Base-by-base conservation (phyloP, 2,113 vertebrate species). In the Upupa epops region DNA sequence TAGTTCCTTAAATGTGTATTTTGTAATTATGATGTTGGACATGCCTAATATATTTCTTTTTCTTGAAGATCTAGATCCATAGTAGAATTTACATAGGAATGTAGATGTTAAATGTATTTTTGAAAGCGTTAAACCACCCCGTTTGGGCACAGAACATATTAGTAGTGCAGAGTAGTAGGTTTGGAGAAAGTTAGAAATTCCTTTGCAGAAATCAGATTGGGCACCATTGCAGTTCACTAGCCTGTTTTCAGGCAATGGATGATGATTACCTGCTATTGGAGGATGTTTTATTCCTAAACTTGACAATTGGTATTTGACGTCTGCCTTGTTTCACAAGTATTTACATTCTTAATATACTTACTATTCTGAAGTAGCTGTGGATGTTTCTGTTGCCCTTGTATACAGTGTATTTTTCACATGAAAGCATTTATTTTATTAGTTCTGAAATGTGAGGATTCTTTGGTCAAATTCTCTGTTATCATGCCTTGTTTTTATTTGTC, bases 71-170 rank as follows among this genome's bases (percentile, higher is more conserved):
- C 22, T 59, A 69, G 34, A 9, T 11, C 16, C 16, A 9, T 14
- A 46, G 46, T 17, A 61, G 36, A 79, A 20, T 49, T 75, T 56
- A 24, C 31, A 13, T 3, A 36, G 29, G 18, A 68, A 21, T 59
- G 12, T 29, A 16, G 51, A 18, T 3, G 1, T 61, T 56, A 2
- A 1, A 2, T 13, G 13, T 25, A 36, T 8, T 8, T 40, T 74
- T 2, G 5, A 52, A 71, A 40, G 40, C 52, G 19, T 52, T 64
- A 64, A 45, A 64, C 24, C 0, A 2, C 26, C 79, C 8, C 46
- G 5, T 45, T 29, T 63, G 40, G 32, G 14, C 34, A 25, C 15
- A 31, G 14, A 19, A 46, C 9, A 19, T 71, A n/a, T 22, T 11
- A 58, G 17, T 17, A 45, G 14, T 69, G 48, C 17, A 15, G 10